A percentile compares a stretch with the other conserved stretches of the same genome.
Evolutionary conservation across 2,113 vertebrate species (phyloP).

Genomic region (Tetrao urogallus): DNA sequence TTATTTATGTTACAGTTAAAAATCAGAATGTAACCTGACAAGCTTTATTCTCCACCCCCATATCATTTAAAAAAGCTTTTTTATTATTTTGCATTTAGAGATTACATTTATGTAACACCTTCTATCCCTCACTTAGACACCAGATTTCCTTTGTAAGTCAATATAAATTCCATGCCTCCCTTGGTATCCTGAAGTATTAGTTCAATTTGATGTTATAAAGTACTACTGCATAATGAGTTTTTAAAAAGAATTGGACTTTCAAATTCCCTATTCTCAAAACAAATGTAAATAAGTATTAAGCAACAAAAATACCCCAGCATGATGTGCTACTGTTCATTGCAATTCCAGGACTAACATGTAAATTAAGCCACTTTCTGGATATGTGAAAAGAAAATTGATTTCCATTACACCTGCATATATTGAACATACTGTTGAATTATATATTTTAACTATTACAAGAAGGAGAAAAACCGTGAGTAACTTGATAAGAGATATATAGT

Average conservation of each 20-base stretch:
- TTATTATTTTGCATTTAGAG: background rate
- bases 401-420: background rate
- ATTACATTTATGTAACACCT: background rate
- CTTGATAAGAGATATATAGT: background rate
- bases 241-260: background rate
- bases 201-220: background rate
- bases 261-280: background rate
- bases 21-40: background rate
- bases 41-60: background rate
- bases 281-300: conserved; percentile 34
- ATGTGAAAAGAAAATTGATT: background rate
- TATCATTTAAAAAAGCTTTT: background rate
- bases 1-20: background rate
- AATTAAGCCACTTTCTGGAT: conserved; percentile 1
- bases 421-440: background rate
- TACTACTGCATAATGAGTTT: background rate
- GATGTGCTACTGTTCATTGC: background rate
- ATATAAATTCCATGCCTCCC: background rate
- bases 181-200: background rate
- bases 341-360: conserved; percentile 11
- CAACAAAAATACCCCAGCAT: conserved; percentile 1
- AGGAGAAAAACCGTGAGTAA: background rate
- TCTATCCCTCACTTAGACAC: background rate
- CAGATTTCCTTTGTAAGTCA: background rate
- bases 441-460: background rate